Conservation (phyloP, 2,113 vertebrate genomes). For the Heteronetta atricapilla region DNA sequence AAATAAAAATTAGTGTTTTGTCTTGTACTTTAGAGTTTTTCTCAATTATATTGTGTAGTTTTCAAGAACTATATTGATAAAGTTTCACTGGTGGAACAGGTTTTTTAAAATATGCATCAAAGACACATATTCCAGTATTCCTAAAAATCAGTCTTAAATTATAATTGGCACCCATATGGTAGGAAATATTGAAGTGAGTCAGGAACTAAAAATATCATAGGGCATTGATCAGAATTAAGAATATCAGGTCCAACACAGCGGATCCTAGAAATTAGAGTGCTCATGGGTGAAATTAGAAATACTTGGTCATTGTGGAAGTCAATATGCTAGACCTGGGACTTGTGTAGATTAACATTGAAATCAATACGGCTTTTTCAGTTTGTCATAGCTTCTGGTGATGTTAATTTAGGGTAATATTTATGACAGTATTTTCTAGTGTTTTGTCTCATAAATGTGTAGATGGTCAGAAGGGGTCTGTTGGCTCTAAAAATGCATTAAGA, state of each 20-base stretch:
- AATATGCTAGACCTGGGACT: neutral
- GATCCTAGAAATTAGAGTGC: neutral
- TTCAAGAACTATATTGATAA: neutral
- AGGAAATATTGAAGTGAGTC: neutral
- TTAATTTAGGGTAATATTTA: slow-evolving; percentile 31
- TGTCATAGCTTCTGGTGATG: neutral
- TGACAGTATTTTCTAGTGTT: neutral
- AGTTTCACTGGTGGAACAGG: neutral
- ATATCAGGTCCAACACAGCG: slow-evolving; percentile 24
- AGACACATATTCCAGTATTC: neutral
- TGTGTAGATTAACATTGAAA: slow-evolving; percentile 16
- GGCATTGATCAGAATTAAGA: slow-evolving; percentile 20
- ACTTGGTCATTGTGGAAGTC: slow-evolving; percentile 11
- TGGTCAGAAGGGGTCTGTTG: neutral
- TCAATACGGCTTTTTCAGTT: slow-evolving; percentile 6
- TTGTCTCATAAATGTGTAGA: neutral
- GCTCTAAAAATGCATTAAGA: neutral
- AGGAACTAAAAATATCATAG: neutral
- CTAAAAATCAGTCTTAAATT: neutral
- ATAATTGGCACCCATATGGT: neutral
- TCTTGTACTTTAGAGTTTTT: neutral
- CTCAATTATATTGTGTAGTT: neutral
- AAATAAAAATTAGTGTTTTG: neutral
- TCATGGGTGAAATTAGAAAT: slow-evolving; percentile 7
- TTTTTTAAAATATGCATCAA: neutral